Conservation (phyloP, 2,888 invertebrate species). For the Brachyptera risi region DNA sequence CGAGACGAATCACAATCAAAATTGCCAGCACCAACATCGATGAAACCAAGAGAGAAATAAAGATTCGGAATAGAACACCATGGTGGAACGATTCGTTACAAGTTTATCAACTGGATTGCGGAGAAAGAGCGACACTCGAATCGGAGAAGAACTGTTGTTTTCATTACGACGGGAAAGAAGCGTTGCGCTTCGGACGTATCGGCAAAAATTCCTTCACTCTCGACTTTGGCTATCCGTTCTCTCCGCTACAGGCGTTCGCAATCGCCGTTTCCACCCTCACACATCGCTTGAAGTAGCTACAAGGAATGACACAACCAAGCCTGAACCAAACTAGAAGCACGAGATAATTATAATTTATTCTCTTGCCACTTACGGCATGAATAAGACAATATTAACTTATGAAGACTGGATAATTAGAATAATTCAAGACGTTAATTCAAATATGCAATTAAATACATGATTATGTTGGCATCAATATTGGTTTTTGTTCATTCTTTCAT, state of each 20-base stretch:
- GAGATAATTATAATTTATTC: too few species aligned
- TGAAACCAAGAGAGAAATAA: too few species aligned
- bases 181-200: constrained; percentile 16
- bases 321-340: too few species aligned
- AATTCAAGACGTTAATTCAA: too few species aligned
- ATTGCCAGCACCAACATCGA: background rate
- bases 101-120: constrained; percentile 18
- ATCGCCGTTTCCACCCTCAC: constrained; percentile 17
- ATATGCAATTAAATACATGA: too few species aligned
- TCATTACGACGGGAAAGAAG: constrained; percentile 1
- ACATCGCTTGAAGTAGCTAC: too few species aligned
- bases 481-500: too few species aligned
- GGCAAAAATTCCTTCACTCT: background rate
- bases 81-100: background rate
- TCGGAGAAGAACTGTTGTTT: constrained; percentile 23
- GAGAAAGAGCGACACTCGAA: background rate
- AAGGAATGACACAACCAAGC: too few species aligned
- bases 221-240: constrained; percentile 20
- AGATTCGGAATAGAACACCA: background rate
- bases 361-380: too few species aligned
- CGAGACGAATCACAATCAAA: constrained; percentile 1
- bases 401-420: too few species aligned
- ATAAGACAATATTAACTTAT: too few species aligned
- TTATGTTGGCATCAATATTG: too few species aligned
- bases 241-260: constrained; percentile 18